Conservation (phyloP, 2,113 vertebrate species). For the Sclerurus mexicanus region DNA sequence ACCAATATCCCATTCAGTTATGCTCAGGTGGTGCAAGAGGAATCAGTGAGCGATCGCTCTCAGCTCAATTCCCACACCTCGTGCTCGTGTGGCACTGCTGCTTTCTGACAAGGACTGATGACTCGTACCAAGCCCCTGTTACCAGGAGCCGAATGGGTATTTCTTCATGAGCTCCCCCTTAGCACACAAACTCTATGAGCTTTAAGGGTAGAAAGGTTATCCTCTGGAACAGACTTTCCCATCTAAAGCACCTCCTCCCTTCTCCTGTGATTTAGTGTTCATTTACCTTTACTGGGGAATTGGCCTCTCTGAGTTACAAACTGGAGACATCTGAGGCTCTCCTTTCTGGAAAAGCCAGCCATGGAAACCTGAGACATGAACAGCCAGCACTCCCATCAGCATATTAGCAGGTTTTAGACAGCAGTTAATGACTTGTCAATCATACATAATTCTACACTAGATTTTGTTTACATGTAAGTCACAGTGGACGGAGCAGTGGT, state of each 20-base stretch:
- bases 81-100: background rate
- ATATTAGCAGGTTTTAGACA: background rate
- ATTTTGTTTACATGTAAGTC: background rate
- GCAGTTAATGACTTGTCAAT: background rate
- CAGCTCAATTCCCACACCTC: background rate
- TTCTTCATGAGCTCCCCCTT: background rate
- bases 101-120: conserved; percentile 7
- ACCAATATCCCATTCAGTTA: background rate
- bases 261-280: background rate
- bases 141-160: background rate
- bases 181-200: background rate
- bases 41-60: background rate
- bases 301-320: background rate
- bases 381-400: background rate
- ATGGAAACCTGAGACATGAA: background rate
- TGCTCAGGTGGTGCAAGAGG: background rate
- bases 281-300: background rate
- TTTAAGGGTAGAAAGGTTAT: background rate
- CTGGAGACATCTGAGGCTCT: background rate
- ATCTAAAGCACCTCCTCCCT: background rate
- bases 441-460: background rate
- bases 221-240: background rate
- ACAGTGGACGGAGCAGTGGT: background rate
- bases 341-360: background rate
- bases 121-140: background rate